These are phyloP conservation scores for Nansenia antarctica DNA, from an alignment of 2,113 vertebrate species.

Conservation along the genomic window DNA sequence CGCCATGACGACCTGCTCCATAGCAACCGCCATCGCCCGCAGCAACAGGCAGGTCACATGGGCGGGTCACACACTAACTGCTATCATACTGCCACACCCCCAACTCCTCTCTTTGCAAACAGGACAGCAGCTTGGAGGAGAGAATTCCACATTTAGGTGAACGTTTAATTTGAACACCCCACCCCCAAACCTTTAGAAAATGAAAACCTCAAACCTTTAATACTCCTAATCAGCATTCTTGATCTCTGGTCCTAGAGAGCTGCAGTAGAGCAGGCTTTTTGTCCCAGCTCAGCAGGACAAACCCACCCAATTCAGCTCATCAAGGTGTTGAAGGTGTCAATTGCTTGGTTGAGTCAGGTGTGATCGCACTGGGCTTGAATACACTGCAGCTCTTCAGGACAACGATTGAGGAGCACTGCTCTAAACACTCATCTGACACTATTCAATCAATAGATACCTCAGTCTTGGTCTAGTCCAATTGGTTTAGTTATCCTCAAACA, in stretches of 20 bases:
- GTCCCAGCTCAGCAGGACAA: background rate
- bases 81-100: constrained; percentile 97
- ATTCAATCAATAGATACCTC: too few relatives aligned
- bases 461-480: too few relatives aligned
- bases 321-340: constrained; percentile 41
- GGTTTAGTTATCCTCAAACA: too few relatives aligned
- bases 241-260: background rate
- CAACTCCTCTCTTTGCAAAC: constrained; percentile 90
- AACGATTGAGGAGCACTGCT: too few relatives aligned
- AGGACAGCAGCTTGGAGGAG: constrained; percentile 93
- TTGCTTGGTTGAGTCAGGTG: background rate
- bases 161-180: constrained; percentile 67
- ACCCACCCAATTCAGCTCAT: constrained; percentile 22
- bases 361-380: too few relatives aligned
- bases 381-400: too few relatives aligned
- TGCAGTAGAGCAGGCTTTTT: too few relatives aligned
- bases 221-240: background rate
- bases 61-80: constrained; percentile 99
- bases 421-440: too few relatives aligned
- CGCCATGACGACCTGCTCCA: constrained; percentile 86
- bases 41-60: constrained; percentile 89
- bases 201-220: background rate
- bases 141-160: constrained; percentile 77
- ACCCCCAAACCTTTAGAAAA: constrained; percentile 35
- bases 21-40: constrained; percentile 80